Evolutionary conservation across 2,888 invertebrate species (phyloP).

Genomic region (Scaptomyza reducta): DNA sequence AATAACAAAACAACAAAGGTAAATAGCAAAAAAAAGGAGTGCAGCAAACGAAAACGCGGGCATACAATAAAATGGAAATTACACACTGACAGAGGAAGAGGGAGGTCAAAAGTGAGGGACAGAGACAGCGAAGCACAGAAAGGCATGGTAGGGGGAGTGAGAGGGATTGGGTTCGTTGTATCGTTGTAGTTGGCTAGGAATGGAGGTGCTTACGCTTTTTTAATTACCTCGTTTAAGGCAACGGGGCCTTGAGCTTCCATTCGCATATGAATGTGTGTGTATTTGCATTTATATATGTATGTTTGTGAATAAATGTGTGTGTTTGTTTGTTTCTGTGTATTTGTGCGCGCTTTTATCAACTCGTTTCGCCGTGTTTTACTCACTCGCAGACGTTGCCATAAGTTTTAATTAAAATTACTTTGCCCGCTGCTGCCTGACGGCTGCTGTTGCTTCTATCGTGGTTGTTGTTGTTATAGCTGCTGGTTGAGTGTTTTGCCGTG

Average conservation of each 20-base stretch:
- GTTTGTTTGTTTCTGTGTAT: conserved; percentile 20
- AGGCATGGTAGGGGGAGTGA: conserved; percentile 8
- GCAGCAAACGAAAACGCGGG: conserved; percentile 68
- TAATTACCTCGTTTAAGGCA: conserved; percentile 77
- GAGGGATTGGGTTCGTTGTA: conserved; percentile 31
- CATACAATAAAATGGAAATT: conserved; percentile 77
- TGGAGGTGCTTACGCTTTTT: conserved; percentile 76
- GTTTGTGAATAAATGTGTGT: conserved; percentile 5
- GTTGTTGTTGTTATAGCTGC: conserved; percentile 36
- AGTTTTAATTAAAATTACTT: conserved; percentile 78
- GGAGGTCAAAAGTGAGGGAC: conserved; percentile 2
- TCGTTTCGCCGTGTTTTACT: conserved; percentile 77
- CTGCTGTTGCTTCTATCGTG: conserved; percentile 37
- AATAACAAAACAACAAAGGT: conserved; percentile 76
- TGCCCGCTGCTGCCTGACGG: conserved; percentile 67
- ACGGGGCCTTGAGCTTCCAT: conserved; percentile 56
- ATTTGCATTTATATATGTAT: conserved; percentile 20
- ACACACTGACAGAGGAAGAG: conserved; percentile 49
- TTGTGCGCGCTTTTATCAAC: conserved; percentile 71
- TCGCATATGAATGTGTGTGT: conserved; percentile 30
- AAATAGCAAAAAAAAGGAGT: conserved; percentile 58
- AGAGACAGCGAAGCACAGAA: background rate
- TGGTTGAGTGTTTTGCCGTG: conserved; percentile 71
- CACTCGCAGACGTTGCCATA: conserved; percentile 79
- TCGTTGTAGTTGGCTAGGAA: conserved; percentile 54